Conservation (phyloP, 1,140 invertebrate genomes). For the Vollenhovia emeryi region DNA sequence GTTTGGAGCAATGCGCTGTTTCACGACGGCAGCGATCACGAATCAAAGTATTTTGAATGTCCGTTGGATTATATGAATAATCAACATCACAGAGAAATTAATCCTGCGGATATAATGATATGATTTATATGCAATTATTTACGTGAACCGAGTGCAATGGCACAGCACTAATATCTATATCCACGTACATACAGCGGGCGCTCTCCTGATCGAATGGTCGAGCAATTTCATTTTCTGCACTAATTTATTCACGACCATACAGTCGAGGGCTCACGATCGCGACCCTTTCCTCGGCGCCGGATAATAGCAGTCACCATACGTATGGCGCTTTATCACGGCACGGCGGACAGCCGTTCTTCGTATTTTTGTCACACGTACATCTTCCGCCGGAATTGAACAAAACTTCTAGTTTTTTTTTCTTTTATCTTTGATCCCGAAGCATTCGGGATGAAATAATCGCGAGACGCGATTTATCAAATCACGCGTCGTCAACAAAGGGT, state of each 20-base stretch:
- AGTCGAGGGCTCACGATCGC: background rate
- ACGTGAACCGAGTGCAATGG: constrained; percentile 20
- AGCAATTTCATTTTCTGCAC: constrained; percentile 39
- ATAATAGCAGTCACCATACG: background rate
- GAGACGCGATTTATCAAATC: background rate
- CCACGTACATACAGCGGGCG: background rate
- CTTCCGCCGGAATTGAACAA: background rate
- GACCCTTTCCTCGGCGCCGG: background rate
- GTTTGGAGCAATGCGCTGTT: background rate
- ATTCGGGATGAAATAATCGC: background rate
- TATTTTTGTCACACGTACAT: background rate
- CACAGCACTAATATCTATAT: constrained; percentile 23
- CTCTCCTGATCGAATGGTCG: constrained; percentile 26
- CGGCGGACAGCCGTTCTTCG: background rate
- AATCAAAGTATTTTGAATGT: constrained; percentile 15
- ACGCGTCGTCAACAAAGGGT: background rate
- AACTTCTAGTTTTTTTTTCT: background rate
- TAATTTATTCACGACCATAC: constrained; percentile 39
- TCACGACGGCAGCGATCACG: background rate
- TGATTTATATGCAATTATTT: constrained; percentile 47
- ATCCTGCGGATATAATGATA: constrained; percentile 42
- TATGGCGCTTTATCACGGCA: background rate
- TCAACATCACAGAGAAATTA: constrained; percentile 22
- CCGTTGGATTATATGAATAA: constrained; percentile 32
- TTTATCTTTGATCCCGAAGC: background rate